Conservation (phyloP, 2,888 invertebrate genomes). For the Seladonia tumulorum region DNA sequence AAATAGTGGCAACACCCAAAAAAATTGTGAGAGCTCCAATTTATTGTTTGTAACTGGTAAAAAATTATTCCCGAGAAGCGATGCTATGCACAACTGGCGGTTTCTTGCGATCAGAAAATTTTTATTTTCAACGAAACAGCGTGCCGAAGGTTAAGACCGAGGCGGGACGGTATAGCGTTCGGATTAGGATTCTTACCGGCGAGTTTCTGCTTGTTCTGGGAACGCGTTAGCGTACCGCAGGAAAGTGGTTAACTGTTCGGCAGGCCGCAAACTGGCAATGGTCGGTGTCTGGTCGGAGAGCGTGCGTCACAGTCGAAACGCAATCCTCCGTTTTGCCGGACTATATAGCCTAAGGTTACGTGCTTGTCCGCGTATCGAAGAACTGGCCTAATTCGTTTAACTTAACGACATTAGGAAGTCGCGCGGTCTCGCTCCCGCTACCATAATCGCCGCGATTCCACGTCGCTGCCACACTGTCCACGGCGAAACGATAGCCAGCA, state of each 20-base stretch:
- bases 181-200: background rate
- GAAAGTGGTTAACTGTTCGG: constrained; percentile 20
- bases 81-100: too few relatives aligned
- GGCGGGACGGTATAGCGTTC: background rate
- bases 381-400: constrained; percentile 78
- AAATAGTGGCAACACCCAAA: background rate
- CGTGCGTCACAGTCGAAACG: constrained; percentile 31
- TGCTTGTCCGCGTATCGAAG: constrained; percentile 60
- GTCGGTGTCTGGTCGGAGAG: background rate
- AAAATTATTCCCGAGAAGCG: too few relatives aligned
- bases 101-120: too few relatives aligned
- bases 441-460: constrained; percentile 28
- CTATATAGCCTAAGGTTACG: constrained; percentile 57
- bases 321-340: constrained; percentile 24
- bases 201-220: background rate
- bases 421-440: constrained; percentile 12
- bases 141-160: background rate
- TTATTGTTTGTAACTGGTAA: too few relatives aligned
- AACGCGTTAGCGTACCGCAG: background rate
- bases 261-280: background rate
- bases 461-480: constrained; percentile 3
- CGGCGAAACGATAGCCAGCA: background rate
- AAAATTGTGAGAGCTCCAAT: too few relatives aligned
- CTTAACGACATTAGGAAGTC: constrained; percentile 81
- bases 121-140: too few relatives aligned